Base-by-base conservation (phyloP, 2,888 invertebrate genomes). In the Polydrusus pterygomalis region DNA sequence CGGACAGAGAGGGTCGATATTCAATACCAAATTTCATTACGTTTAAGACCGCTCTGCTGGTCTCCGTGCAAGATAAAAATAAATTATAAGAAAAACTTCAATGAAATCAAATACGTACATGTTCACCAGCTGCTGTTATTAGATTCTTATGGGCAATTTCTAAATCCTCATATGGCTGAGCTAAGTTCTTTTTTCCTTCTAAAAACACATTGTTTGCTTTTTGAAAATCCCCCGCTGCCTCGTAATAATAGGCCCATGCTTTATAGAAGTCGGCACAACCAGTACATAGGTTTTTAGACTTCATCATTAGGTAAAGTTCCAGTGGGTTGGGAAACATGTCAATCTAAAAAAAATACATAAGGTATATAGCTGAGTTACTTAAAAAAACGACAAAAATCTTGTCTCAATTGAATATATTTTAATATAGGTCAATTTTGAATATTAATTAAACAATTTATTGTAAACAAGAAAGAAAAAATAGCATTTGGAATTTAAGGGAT, bases 191-290 rank as follows among this genome's bases (percentile, higher is more conserved):
- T 54, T 96, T 89, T 0, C 97, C 98, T 80, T 93, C 88, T 83
- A 92, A 90, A 84, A 94, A 96, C 25, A 97, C 92, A 81, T 93
- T 91, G 86, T 96, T 94, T 0, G 97, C 97, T 83, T 92, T 92
- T 84, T 94, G 94, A 82, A 91, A 93, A 89, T 97, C 96, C 30
- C 94, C 94, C 60, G 90, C 89, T 79, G 93, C 91, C 86, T 97
- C 97, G 82, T 95, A 92, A 82, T 95, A 94, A 84, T 94, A 94
- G 0, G 97, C 95, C 96, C 97, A 97, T 11, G 95, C 94, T 81
- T 94, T 91, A 85, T 97, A 98, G 85, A 97, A 93, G 81, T 94
- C 93, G 0, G 97, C 93, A 79, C 95, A 92, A 88, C 93, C 93
- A 34, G 92, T 92, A 34, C 97, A 97, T 81, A 97, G 92, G 40